phyloP scores from a whole-genome alignment of 2,888 invertebrate genomes.

The Cecidostiba fungosa region DNA sequence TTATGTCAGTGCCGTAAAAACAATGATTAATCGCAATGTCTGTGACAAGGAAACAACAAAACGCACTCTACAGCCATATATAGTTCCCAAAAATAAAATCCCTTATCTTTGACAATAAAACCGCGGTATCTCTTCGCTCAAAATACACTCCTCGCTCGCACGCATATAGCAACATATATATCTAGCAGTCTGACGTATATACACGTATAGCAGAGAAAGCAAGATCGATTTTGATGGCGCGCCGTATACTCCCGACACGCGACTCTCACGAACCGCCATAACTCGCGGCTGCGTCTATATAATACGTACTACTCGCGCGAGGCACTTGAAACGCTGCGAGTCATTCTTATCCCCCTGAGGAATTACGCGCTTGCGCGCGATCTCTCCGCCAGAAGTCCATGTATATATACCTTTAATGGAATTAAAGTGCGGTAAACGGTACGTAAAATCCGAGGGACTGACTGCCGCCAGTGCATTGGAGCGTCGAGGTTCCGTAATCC shows the following conservation, averaged over 20 bases:
- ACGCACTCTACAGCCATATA: neutral
- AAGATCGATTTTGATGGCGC: conserved; percentile 46
- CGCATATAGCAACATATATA: neutral
- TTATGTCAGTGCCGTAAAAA: too few relatives aligned
- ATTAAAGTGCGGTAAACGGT: conserved; percentile 68
- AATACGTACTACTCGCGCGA: conserved; percentile 32
- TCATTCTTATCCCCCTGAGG: conserved; percentile 64
- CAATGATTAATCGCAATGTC: neutral
- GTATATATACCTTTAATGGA: conserved; percentile 67
- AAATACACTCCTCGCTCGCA: neutral
- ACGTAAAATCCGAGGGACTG: conserved; percentile 67
- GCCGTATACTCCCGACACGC: conserved; percentile 1
- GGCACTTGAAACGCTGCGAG: conserved; percentile 34
- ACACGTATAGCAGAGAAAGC: neutral
- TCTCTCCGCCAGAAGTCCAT: conserved; percentile 51
- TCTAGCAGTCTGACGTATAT: neutral
- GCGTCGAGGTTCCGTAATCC: conserved; percentile 56
- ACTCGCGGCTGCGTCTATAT: conserved; percentile 12
- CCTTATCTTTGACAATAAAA: neutral
- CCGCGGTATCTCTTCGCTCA: neutral
- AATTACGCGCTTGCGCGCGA: conserved; percentile 63
- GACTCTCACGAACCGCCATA: conserved; percentile 29
- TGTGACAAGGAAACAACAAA: neutral
- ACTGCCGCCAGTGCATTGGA: conserved; percentile 60
- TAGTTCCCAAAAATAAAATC: neutral